Percentiles rank a stretch among this genome's conserved stretches.
phyloP scores from a whole-genome alignment of 2,888 invertebrate genomes.

The Amphimallon solstitiale region DNA sequence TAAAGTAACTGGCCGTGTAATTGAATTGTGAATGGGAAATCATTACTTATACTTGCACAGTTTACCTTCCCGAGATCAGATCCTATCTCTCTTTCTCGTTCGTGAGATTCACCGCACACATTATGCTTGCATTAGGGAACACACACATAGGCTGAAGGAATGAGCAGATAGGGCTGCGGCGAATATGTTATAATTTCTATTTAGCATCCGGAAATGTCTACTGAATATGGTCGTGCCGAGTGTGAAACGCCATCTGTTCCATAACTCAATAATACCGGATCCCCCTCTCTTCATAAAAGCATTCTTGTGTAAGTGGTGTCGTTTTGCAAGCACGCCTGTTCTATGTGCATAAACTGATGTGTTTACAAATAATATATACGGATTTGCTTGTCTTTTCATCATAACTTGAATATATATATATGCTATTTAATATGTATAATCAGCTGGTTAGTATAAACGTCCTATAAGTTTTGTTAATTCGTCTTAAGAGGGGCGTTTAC shows the following conservation, averaged over 20 bases:
- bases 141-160: not conserved
- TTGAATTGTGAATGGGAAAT: constrained; percentile 11
- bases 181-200: constrained; percentile 39
- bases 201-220: constrained; percentile 34
- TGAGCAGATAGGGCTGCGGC: constrained; percentile 14
- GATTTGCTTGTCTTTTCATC: too few relatives aligned
- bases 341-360: not conserved
- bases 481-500: too few relatives aligned
- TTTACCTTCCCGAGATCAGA: not conserved
- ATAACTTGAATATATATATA: too few relatives aligned
- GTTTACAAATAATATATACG: too few relatives aligned
- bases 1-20: not conserved
- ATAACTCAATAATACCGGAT: constrained; percentile 52
- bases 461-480: too few relatives aligned
- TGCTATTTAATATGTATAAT: too few relatives aligned
- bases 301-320: constrained; percentile 56
- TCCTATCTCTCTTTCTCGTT: not conserved
- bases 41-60: constrained; percentile 11
- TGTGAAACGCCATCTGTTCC: constrained; percentile 55
- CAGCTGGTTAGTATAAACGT: too few relatives aligned
- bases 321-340: constrained; percentile 40
- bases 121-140: not conserved
- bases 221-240: constrained; percentile 42
- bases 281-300: constrained; percentile 54
- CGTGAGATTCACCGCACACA: not conserved